Base-by-base conservation (phyloP, 2,888 invertebrate species). In the Mythimna vitellina region DNA sequence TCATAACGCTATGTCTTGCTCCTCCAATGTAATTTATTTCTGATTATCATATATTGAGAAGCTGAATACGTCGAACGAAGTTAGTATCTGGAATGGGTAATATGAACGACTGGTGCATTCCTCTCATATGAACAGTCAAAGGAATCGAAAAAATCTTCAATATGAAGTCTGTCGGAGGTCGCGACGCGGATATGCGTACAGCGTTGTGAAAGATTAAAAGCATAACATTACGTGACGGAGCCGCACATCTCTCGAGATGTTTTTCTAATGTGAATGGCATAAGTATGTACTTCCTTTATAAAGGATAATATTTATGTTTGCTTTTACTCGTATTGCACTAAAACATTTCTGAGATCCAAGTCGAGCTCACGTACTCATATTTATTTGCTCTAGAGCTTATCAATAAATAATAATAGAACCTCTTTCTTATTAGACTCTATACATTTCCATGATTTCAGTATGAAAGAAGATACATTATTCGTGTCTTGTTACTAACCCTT, bases 171-270 rank as follows among this genome's bases (percentile, higher is more conserved):
- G 61, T 25, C 38, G 71, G 65, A 70, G 71, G 57, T 35, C 67
- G 77, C 58, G 71, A 56, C 29, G 25, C n/a, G 56, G 54, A 66
- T 71, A 54, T 75, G 69, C 66, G 17, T 71, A 77, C 67, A 67
- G 81, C 72, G 72, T 81, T 74, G 67, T 80, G 76, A 78, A 78
- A 84, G 74, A 86, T 86, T 85, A 80, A 81, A 86, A 80, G 72
- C 81, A 78, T 79, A 80, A 76, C 67, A 66, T 75, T 75, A 82
- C 73, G 75, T 81, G 75, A 79, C 73, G 69, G 62, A 61, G 72
- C 70, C 68, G 35, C 65, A 72, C 54, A 66, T 10, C 54, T 60
- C 62, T n/a, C 38, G 61, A 65, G 54, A 70, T 72, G 76, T 73
- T 76, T 63, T 68, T 72, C 54, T 75, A 71, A 80, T 77, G 72